A percentile compares a stretch with the other conserved stretches of the same genome.
These are phyloP conservation scores for Botia kubotai DNA, from an alignment of 2,797 vertebrate genomes.

Conservation along the genomic window DNA sequence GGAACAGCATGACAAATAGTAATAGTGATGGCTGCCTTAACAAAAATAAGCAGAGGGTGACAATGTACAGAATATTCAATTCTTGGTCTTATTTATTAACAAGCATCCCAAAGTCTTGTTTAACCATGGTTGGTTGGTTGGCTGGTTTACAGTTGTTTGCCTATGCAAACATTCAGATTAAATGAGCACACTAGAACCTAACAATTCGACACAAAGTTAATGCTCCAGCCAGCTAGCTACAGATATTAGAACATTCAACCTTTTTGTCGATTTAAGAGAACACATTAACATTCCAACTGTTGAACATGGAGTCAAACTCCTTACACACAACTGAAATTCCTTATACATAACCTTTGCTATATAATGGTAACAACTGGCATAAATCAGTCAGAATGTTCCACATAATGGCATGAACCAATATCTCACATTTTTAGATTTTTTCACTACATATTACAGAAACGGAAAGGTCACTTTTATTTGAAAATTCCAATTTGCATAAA, in stretches of 20 bases:
- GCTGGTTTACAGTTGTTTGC: background rate
- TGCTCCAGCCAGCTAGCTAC: background rate
- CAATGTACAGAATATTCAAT: background rate
- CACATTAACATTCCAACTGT: background rate
- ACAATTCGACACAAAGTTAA: background rate
- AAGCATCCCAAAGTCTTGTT: background rate
- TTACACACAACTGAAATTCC: background rate
- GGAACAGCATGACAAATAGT: background rate
- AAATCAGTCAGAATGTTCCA: background rate
- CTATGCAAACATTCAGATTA: background rate
- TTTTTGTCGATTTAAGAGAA: background rate
- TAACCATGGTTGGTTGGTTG: background rate
- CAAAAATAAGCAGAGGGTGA: background rate
- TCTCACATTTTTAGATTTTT: constrained; percentile 17
- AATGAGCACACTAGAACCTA: background rate
- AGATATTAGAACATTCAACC: background rate
- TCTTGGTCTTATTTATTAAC: constrained; percentile 33
- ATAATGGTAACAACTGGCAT: background rate
- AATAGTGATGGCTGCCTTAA: background rate
- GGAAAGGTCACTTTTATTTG: constrained; percentile 17
- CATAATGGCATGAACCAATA: background rate
- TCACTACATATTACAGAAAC: constrained; percentile 33
- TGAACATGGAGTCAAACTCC: constrained; percentile 6
- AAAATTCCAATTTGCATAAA: constrained; percentile 23
- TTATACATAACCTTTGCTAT: background rate